Percentiles rank a stretch among this genome's conserved stretches.
Evolutionary conservation across 2,888 invertebrate species (phyloP).

Genomic region (Pemphredon lugubris): DNA sequence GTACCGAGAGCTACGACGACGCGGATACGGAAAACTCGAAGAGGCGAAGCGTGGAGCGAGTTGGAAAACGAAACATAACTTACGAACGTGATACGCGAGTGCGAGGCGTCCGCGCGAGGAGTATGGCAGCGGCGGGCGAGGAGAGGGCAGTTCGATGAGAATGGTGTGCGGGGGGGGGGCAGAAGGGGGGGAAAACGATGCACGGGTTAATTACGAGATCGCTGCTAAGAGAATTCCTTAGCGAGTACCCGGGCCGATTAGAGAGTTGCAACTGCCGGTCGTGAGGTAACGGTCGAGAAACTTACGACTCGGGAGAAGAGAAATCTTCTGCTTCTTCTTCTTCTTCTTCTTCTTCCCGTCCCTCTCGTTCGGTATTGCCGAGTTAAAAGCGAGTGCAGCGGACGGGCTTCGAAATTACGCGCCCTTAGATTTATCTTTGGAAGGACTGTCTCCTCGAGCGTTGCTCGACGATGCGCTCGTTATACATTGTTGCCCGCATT

Average conservation of each 20-base stretch:
- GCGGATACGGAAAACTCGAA: background rate
- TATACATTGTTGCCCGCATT: too few relatives aligned
- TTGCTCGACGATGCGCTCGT: too few relatives aligned
- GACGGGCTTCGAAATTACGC: slow-evolving; percentile 22
- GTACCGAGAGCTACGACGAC: too few relatives aligned
- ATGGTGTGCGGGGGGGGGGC: too few relatives aligned
- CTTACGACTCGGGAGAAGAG: slow-evolving; percentile 45
- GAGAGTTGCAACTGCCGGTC: slow-evolving; percentile 51
- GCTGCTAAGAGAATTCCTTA: slow-evolving; percentile 52
- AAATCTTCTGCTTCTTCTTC: slow-evolving; percentile 52
- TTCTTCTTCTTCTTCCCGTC: slow-evolving; percentile 40
- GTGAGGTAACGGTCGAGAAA: slow-evolving; percentile 55
- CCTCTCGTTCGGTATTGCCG: slow-evolving; percentile 21
- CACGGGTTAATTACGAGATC: slow-evolving; percentile 54
- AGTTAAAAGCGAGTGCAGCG: too few relatives aligned
- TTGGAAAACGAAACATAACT: slow-evolving; percentile 2
- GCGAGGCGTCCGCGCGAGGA: too few relatives aligned
- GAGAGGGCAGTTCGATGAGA: too few relatives aligned
- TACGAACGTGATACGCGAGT: slow-evolving; percentile 1
- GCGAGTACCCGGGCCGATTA: slow-evolving; percentile 50
- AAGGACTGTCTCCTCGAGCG: too few relatives aligned
- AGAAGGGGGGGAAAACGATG: slow-evolving; percentile 45
- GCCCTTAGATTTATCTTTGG: slow-evolving; percentile 24
- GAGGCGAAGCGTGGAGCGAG: background rate
- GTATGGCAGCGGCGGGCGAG: too few relatives aligned